Conservation (phyloP, 2,113 vertebrate species). For the Triplophysa dalaica region DNA sequence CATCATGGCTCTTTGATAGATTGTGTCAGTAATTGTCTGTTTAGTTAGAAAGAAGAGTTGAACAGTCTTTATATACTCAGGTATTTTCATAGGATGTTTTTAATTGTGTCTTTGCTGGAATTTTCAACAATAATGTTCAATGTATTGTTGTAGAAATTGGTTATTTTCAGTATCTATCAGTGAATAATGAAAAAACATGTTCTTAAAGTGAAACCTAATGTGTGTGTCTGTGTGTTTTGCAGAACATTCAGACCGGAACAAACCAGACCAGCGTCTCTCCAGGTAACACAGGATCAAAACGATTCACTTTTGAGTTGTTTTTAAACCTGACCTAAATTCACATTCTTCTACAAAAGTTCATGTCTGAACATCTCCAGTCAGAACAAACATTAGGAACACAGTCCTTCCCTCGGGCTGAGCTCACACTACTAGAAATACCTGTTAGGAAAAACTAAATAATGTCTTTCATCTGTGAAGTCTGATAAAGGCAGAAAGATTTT, state of each 20-base stretch:
- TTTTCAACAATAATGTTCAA: neutral
- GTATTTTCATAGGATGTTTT: neutral
- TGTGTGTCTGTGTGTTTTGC: conserved; percentile 46
- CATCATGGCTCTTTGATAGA: too few species aligned
- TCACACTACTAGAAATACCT: conserved; percentile 31
- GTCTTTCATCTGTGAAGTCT: too few species aligned
- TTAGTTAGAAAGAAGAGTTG: neutral
- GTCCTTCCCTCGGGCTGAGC: neutral
- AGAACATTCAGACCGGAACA: conserved; percentile 83
- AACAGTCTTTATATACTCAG: neutral
- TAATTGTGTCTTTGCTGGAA: neutral
- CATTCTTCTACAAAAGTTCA: neutral
- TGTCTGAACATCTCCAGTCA: neutral
- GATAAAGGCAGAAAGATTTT: too few species aligned
- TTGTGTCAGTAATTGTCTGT: neutral
- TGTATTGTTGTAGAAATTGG: neutral
- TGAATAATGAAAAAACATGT: neutral
- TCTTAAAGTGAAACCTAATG: conserved; percentile 8
- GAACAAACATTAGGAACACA: neutral
- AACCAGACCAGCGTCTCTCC: conserved; percentile 84
- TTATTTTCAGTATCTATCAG: neutral
- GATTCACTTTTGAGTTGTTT: neutral
- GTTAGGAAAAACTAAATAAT: neutral
- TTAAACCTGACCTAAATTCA: too few species aligned
- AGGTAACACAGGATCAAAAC: conserved; percentile 73